phyloP scores from a whole-genome alignment of 2,888 invertebrate genomes.

The Mystacides longicornis region DNA sequence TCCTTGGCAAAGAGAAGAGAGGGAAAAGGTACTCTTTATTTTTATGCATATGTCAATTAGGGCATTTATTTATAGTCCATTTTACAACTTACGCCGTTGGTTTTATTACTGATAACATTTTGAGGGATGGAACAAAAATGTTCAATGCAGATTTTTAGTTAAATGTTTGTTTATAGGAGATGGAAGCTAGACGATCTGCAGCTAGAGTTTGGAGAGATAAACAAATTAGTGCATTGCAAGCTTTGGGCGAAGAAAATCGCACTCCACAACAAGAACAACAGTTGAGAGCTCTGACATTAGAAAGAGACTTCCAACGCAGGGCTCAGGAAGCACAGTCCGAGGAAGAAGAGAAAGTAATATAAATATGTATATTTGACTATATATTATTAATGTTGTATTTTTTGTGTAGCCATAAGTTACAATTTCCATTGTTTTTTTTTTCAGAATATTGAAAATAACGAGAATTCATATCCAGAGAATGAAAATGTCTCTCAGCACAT shows the following conservation, averaged over 20 bases:
- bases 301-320: constrained; percentile 87
- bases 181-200: constrained; percentile 66
- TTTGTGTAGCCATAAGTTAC: not conserved
- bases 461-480: constrained; percentile 1
- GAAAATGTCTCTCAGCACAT: constrained; percentile 10
- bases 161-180: constrained; percentile 47
- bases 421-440: constrained; percentile 25
- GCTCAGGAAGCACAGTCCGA: constrained; percentile 70
- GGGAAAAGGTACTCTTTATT: constrained; percentile 72
- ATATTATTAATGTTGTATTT: not conserved
- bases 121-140: too few relatives aligned
- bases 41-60: too few relatives aligned
- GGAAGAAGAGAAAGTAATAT: constrained; percentile 54
- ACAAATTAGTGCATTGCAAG: constrained; percentile 73
- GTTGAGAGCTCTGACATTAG: constrained; percentile 79
- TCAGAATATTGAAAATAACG: constrained; percentile 14
- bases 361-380: not conserved
- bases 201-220: constrained; percentile 75
- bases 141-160: too few relatives aligned
- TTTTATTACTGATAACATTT: not conserved
- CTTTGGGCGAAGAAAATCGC: constrained; percentile 52
- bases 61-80: not conserved
- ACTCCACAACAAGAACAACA: constrained; percentile 81
- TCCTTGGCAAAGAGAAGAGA: constrained; percentile 92
- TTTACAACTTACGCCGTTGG: not conserved